Evolutionary conservation across 2,113 vertebrate genomes (phyloP).

Genomic region (Fregata magnificens): DNA sequence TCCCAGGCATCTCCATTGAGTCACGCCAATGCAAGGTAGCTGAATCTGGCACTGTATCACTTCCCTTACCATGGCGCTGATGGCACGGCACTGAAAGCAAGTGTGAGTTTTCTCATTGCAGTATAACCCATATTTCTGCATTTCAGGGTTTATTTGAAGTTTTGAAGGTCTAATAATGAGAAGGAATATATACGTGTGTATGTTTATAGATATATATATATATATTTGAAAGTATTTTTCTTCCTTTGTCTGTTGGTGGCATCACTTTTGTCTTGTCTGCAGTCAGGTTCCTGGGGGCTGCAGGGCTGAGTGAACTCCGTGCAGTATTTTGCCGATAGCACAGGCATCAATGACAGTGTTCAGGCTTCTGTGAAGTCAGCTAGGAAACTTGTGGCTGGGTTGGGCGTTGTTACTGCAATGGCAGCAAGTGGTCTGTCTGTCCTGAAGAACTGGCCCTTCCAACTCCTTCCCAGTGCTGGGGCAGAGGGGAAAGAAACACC

Average conservation of each 20-base stretch:
- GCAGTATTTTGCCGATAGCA: neutral
- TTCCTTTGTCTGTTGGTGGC: neutral
- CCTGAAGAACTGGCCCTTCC: neutral
- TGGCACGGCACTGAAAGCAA: neutral
- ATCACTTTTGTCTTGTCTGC: neutral
- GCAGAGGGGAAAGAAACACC: neutral
- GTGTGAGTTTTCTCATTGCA: neutral
- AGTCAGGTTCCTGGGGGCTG: neutral
- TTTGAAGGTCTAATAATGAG: neutral
- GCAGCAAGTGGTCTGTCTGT: neutral
- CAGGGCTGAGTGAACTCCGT: neutral
- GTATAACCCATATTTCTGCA: neutral
- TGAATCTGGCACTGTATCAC: neutral
- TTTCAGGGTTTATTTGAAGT: neutral
- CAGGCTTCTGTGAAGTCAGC: neutral
- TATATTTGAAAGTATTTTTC: neutral
- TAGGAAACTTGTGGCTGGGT: neutral
- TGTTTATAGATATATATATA: accelerated
- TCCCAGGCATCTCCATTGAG: neutral
- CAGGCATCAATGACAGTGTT: neutral
- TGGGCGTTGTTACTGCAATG: neutral
- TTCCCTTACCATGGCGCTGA: neutral
- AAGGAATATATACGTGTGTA: neutral
- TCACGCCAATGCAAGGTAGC: neutral
- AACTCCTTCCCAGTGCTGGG: neutral